Conservation (phyloP, 2,113 vertebrate genomes). For the Odontophorus gujanensis region DNA sequence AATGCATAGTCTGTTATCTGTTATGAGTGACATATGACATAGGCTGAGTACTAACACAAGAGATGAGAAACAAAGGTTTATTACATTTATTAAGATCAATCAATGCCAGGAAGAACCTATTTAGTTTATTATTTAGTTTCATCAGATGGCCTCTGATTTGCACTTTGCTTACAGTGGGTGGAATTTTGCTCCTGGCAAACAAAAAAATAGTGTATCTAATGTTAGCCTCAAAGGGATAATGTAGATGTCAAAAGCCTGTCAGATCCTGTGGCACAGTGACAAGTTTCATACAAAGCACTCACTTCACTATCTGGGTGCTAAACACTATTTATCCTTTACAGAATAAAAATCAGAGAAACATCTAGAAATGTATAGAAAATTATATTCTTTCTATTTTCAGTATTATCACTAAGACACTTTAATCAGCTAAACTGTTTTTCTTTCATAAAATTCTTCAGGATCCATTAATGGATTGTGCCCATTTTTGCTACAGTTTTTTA, state of each 20-base stretch:
- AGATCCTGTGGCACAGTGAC: not conserved
- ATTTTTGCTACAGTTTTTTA: slow-evolving; percentile 15
- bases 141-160: not conserved
- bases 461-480: not conserved
- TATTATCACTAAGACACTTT: not conserved
- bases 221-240: not conserved
- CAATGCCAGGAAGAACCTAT: not conserved
- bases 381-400: not conserved
- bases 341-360: not conserved
- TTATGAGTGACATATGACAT: not conserved
- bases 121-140: not conserved
- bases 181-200: not conserved
- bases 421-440: not conserved
- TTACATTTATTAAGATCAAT: not conserved
- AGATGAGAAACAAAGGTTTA: not conserved
- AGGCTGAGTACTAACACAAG: not conserved
- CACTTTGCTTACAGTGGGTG: not conserved
- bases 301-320: not conserved
- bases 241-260: not conserved
- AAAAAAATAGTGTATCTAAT: not conserved
- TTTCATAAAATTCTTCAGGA: not conserved
- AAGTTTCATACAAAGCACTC: not conserved
- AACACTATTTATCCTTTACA: not conserved
- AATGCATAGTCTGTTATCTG: not conserved
- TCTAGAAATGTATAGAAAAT: not conserved